These are phyloP conservation scores for Rhyacophila evoluta DNA, from an alignment of 2,888 invertebrate species.

Conservation along the genomic window DNA sequence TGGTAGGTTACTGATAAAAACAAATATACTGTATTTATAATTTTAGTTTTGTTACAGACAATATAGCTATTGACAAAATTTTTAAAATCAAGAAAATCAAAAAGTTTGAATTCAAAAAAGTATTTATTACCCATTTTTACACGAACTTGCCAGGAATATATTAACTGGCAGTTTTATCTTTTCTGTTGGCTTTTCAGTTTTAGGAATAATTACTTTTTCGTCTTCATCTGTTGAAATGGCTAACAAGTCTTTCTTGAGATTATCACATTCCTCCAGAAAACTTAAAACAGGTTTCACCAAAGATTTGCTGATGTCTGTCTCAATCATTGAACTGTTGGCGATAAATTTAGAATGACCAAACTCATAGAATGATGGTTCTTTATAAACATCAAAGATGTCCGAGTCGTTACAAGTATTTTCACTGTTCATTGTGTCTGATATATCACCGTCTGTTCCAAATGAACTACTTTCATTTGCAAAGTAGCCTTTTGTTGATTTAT, in stretches of 20 bases:
- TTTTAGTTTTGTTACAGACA: too few species aligned
- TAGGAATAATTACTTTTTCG: conserved; percentile 29
- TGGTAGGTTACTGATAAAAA: too few species aligned
- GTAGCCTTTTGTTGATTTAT: not conserved
- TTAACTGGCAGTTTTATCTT: not conserved
- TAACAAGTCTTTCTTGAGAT: conserved; percentile 59
- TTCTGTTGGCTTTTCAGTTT: conserved; percentile 7
- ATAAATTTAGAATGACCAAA: conserved; percentile 47
- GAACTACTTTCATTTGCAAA: conserved; percentile 16
- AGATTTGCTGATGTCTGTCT: conserved; percentile 57
- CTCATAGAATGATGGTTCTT: conserved; percentile 43
- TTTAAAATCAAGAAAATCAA: too few species aligned
- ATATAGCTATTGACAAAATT: too few species aligned
- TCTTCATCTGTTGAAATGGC: conserved; percentile 20
- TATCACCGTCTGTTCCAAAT: conserved; percentile 1
- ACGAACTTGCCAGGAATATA: conserved; percentile 75
- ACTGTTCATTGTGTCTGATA: conserved; percentile 19
- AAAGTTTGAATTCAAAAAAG: too few species aligned
- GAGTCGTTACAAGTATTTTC: conserved; percentile 32
- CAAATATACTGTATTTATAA: too few species aligned
- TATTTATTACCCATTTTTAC: conserved; percentile 71
- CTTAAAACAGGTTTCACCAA: conserved; percentile 56
- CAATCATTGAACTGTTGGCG: conserved; percentile 53
- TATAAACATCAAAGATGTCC: conserved; percentile 48
- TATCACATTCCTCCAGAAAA: conserved; percentile 65